Evolutionary conservation across 1,140 invertebrate species (phyloP), one percentile per base, ranked within the genome.

Genomic region (Nebria ingens): DNA sequence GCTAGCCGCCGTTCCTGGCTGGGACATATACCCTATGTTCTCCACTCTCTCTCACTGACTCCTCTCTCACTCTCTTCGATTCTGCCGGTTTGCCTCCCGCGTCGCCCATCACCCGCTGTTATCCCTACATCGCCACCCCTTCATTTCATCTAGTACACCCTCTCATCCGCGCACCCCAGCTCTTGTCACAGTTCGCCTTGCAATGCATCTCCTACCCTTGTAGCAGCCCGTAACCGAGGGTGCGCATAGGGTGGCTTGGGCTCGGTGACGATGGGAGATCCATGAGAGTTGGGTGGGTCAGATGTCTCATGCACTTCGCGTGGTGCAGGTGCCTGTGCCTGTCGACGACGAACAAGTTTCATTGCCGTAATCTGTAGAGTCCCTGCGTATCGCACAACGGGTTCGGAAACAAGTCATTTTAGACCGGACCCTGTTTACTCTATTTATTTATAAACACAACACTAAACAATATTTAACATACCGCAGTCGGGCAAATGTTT

Each of bases 231-330:
- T n/a, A n/a, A n/a, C n/a, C 4, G 60, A 58, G 64, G 61, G 61
- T 52, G 61, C 53, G 60, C 40, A 59, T 57, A 55, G 59, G 64
- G 61, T 63, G 64, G 61, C 49, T 53, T 60, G 61, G 61, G 53
- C 57, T 59, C 62, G 62, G 62, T 66, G 60, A 59, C 62, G 62
- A 65, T 63, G 67, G 68, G 68, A 68, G 68, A 64, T 63, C 64
- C 66, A 17, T 11, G 17, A 67, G 65, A 64, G 64, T 67, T 68
- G 68, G 68, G 68, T 70, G 68, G 68, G 68, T 70, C 68, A 70
- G 68, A 69, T 67, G 64, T 63, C 59, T 63, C 59, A 61, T 59
- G 60, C 52, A 58, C 54, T 17, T 61, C 53, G 51, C 53, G 56
- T 56, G 40, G 57, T 62, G 61, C 58, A 61, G 59, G 59, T 60